A percentile compares a stretch with the other conserved stretches of the same genome.
Evolutionary conservation across 1,140 invertebrate species (phyloP).

Genomic region (Brachionus plicatilis): DNA sequence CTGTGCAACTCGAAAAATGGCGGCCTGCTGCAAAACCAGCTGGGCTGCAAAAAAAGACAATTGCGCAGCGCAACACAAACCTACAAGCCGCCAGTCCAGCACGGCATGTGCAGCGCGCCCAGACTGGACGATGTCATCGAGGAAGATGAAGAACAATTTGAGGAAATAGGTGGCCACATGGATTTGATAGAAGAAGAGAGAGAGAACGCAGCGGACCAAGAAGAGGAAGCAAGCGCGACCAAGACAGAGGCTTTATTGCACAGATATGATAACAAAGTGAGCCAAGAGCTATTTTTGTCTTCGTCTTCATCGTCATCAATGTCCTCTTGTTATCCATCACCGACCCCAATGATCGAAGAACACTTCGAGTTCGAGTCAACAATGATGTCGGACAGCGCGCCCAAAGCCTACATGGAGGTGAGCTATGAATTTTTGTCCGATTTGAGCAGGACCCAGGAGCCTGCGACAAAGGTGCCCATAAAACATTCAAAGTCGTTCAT

Average conservation of each 20-base stretch:
- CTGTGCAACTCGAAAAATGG: conserved; percentile 18
- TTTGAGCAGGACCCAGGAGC: background rate
- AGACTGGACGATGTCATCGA: conserved; percentile 34
- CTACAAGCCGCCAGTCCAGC: conserved; percentile 34
- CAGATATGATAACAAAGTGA: conserved; percentile 4
- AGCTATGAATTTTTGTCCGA: conserved; percentile 37
- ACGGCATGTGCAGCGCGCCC: conserved; percentile 33
- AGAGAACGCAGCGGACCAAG: background rate
- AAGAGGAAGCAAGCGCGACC: background rate
- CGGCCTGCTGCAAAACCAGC: background rate
- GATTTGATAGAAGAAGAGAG: background rate
- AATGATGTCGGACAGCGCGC: background rate
- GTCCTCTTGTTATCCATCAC: background rate
- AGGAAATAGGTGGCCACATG: background rate
- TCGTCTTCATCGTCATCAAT: background rate
- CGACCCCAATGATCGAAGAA: background rate
- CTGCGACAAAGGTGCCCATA: background rate
- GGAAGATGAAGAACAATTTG: conserved; percentile 4
- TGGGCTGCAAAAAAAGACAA: background rate
- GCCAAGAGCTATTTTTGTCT: background rate
- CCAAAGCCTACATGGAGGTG: background rate
- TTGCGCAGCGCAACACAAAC: background rate
- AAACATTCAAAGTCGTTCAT: conserved; percentile 29
- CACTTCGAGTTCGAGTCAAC: background rate
- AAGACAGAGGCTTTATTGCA: background rate